Conservation (phyloP, 2,797 vertebrate genomes). For the Arrhamphus sclerolepis region DNA sequence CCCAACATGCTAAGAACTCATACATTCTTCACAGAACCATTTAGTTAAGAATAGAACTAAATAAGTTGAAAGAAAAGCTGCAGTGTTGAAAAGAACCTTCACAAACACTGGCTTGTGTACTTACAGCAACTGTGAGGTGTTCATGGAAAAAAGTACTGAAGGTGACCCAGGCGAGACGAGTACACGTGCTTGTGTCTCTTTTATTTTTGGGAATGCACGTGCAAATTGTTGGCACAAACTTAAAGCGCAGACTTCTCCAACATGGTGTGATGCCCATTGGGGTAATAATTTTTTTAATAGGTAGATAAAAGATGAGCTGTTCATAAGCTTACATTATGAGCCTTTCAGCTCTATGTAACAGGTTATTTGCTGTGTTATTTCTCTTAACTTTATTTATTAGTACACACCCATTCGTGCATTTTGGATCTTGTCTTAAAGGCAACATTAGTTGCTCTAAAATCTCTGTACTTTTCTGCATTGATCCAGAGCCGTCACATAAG, state of each 20-base stretch:
- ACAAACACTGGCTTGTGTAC: neutral
- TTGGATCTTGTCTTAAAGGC: no score
- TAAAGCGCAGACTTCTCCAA: neutral
- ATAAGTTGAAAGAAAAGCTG: neutral
- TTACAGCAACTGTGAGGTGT: neutral
- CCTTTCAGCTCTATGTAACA: neutral
- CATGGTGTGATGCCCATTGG: neutral
- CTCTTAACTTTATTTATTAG: no score
- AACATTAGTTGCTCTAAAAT: no score
- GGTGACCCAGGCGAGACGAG: neutral
- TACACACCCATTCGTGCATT: no score
- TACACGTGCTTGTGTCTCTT: neutral
- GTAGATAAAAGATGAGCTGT: constrained; percentile 10
- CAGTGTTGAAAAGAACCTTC: neutral
- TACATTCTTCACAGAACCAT: neutral
- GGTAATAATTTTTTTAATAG: constrained; percentile 24
- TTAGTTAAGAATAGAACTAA: no score
- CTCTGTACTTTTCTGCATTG: no score
- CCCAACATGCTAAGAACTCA: neutral
- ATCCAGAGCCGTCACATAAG: no score
- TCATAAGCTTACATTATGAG: constrained; percentile 2
- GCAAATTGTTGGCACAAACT: constrained; percentile 5
- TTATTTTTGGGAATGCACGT: neutral
- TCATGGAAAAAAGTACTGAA: neutral
- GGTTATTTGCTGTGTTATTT: constrained; percentile 2